Base-by-base conservation (phyloP, 2,888 invertebrate species). In the Ornithoptera priamus region DNA sequence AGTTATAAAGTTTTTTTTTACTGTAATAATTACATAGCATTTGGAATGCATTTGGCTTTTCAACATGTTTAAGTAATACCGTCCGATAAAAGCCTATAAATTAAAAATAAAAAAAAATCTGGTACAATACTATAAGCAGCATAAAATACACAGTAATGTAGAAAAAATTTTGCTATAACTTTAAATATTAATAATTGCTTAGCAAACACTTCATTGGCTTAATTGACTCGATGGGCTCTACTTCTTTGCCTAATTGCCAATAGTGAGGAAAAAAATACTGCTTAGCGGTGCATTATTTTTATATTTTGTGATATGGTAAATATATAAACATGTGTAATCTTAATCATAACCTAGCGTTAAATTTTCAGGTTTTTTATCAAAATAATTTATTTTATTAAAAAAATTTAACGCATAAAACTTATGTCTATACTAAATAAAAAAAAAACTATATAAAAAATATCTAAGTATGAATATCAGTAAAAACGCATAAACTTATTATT, bases 1-100 rank as follows among this genome's bases (percentile, higher is more conserved):
- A n/a, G n/a, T 53, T 53, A 18, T 6, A 18, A 53, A 53, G 53
- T 15, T 66, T 60, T 62, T 60, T 60, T 59, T 59, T 12, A 60
- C 30, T 46, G 36, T 39, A n/a, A 76, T 71, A 73, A 74, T 76
- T 76, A 72, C 75, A 75, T 77, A 79, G 86, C 84, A 86, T 85
- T 87, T 87, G 68, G 73, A 79, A 80, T 83, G 84, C 84, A 85
- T 86, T 87, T 85, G 63, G 69, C 67, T 71, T 73, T 75, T 69
- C 72, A 53, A 73, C 74, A 69, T 78, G 84, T 85, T 87, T 86
- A 76, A 84, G 83, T 80, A 79, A 74, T 76, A 81, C 89, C 89
- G 88, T 89, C 89, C 88, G 69, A 39, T 81, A 58, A 72, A 73
- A 75, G 79, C 76, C 76, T 79, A 77, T 78, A 72, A 62, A 65